Conservation (phyloP, 2,113 vertebrate genomes). For the Blennius ocellaris region DNA sequence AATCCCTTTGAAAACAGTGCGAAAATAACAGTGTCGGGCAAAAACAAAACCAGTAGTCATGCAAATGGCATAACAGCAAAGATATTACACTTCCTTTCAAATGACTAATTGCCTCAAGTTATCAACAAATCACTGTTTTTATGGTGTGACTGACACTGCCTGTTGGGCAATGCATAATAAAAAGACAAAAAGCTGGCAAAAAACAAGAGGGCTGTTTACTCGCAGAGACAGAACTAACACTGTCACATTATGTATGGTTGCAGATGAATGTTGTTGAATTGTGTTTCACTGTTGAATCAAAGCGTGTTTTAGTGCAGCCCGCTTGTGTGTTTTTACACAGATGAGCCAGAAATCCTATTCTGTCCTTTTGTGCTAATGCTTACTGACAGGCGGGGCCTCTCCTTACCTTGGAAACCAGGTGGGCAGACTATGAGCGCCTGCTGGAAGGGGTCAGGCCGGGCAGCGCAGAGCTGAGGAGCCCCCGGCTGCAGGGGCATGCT, state of each 20-base stretch:
- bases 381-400: not conserved
- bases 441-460: constrained; percentile 98
- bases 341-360: not conserved
- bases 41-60: constrained; percentile 56
- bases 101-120: constrained; percentile 48
- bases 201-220: not conserved
- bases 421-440: constrained; percentile 99
- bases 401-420: constrained; percentile 97
- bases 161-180: not conserved
- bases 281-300: not conserved
- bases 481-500: constrained; percentile 95
- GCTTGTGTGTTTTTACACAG: not conserved
- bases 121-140: constrained; percentile 32
- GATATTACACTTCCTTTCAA: constrained; percentile 40
- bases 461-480: constrained; percentile 92
- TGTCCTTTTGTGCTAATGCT: not conserved
- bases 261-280: not conserved
- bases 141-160: constrained; percentile 4
- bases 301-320: not conserved
- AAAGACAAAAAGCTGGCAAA: constrained; percentile 5
- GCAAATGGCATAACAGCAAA: constrained; percentile 27
- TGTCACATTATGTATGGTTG: not conserved
- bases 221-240: constrained; percentile 8
- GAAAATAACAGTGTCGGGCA: constrained; percentile 1
- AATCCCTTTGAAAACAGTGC: not conserved